A percentile compares a stretch with the other conserved stretches of the same genome.
These are phyloP conservation scores for Glyptemys insculpta DNA, from an alignment of 2,797 vertebrate genomes.

Conservation along the genomic window DNA sequence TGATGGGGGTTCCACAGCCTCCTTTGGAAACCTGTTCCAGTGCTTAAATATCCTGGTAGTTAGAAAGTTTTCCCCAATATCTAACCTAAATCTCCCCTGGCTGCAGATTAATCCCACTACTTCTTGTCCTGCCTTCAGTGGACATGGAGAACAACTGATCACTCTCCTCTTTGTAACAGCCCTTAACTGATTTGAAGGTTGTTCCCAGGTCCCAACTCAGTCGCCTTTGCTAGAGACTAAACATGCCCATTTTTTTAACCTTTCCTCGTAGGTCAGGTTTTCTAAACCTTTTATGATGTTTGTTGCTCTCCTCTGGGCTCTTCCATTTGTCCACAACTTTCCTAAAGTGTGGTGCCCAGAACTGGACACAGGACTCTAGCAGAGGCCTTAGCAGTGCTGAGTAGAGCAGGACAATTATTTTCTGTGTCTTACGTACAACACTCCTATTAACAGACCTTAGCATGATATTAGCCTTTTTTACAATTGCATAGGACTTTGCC, in stretches of 20 bases:
- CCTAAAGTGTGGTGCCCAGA: background rate
- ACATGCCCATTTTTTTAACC: background rate
- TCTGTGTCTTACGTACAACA: no score
- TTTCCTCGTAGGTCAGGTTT: background rate
- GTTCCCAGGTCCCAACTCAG: background rate
- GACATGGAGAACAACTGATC: background rate
- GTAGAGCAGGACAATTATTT: background rate
- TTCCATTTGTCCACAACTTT: background rate
- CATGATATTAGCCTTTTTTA: background rate
- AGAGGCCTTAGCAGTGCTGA: background rate
- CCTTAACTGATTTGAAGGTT: background rate
- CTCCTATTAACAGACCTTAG: background rate
- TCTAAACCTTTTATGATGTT: background rate
- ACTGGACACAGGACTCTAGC: background rate
- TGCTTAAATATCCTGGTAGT: no score
- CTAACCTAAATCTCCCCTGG: background rate
- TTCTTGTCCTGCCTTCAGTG: background rate
- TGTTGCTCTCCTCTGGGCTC: background rate
- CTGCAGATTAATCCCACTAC: background rate
- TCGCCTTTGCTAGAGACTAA: background rate
- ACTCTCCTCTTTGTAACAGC: background rate
- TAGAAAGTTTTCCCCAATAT: background rate
- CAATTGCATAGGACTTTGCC: background rate
- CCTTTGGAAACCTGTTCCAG: background rate
- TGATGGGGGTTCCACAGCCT: background rate